These are phyloP conservation scores for Blera fallax DNA, from an alignment of 2,888 invertebrate genomes.

Conservation along the genomic window DNA sequence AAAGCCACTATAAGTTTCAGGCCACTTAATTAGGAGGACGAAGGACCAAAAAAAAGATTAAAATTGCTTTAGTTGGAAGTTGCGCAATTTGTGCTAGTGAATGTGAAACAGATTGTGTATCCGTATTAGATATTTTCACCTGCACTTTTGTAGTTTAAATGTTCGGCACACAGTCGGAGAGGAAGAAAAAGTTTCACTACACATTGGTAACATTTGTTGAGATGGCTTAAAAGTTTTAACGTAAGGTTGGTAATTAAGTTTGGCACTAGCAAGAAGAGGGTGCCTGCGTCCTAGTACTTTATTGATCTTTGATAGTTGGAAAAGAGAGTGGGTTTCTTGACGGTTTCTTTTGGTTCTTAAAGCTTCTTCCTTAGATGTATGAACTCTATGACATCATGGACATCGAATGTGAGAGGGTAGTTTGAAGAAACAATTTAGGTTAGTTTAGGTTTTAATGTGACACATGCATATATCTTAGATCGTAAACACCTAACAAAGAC, in stretches of 20 bases:
- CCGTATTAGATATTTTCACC: conserved; percentile 22
- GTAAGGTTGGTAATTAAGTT: conserved; percentile 26
- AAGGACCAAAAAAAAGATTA: not conserved
- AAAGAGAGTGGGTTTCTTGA: not conserved
- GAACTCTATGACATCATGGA: not conserved
- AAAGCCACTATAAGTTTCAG: conserved; percentile 49
- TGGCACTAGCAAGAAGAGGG: not conserved
- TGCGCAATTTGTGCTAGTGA: conserved; percentile 1
- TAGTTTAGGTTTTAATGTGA: no score
- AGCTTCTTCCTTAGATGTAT: not conserved
- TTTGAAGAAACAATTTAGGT: no score
- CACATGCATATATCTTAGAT: no score
- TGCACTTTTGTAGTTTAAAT: conserved; percentile 15
- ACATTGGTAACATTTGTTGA: not conserved
- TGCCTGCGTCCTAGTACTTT: not conserved
- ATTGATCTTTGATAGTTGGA: conserved; percentile 29
- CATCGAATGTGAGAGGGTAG: not conserved
- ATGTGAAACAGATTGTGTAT: not conserved
- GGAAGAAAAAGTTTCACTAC: conserved; percentile 30
- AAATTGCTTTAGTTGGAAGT: conserved; percentile 1
- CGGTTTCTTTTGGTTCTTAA: not conserved
- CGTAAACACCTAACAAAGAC: no score
- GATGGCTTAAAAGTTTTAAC: conserved; percentile 40
- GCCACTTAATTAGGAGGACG: conserved; percentile 55
- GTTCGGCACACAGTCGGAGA: not conserved